Evolutionary conservation across 2,797 vertebrate genomes (phyloP).

Genomic region (Gallirallus australis): DNA sequence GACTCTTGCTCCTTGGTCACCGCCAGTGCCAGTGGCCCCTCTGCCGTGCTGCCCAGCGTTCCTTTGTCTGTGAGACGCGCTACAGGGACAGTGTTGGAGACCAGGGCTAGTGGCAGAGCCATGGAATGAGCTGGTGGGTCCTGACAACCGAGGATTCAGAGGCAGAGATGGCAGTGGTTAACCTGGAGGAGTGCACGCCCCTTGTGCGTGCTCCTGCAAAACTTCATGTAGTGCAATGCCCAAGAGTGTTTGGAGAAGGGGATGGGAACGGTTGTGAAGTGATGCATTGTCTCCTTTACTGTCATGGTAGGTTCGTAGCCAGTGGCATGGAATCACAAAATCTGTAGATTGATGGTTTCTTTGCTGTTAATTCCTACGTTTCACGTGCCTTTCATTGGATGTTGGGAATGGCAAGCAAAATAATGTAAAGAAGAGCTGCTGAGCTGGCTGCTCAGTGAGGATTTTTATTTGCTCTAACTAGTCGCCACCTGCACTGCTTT

Average conservation of each 20-base stretch:
- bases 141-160: rapidly evolving
- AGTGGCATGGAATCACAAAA: background rate
- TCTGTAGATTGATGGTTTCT: background rate
- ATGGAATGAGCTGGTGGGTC: background rate
- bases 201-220: rapidly evolving
- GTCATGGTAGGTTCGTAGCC: background rate
- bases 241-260: rapidly evolving
- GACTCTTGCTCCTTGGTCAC: background rate
- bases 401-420: background rate
- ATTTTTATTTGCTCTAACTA: background rate
- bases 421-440: background rate
- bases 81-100: rapidly evolving
- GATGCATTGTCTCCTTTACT: rapidly evolving
- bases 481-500: background rate
- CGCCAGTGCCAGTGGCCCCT: rapidly evolving
- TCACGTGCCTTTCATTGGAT: background rate
- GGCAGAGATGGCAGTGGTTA: no score
- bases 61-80: rapidly evolving
- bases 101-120: rapidly evolving
- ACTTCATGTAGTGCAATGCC: rapidly evolving
- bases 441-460: background rate
- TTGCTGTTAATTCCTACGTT: conserved; percentile 21
- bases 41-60: background rate
- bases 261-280: background rate
- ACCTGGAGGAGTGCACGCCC: rapidly evolving